Evolutionary conservation across 2,113 vertebrate species (phyloP), one percentile per base, ranked within the genome.

Genomic region (Corythoichthys haematopterus): DNA sequence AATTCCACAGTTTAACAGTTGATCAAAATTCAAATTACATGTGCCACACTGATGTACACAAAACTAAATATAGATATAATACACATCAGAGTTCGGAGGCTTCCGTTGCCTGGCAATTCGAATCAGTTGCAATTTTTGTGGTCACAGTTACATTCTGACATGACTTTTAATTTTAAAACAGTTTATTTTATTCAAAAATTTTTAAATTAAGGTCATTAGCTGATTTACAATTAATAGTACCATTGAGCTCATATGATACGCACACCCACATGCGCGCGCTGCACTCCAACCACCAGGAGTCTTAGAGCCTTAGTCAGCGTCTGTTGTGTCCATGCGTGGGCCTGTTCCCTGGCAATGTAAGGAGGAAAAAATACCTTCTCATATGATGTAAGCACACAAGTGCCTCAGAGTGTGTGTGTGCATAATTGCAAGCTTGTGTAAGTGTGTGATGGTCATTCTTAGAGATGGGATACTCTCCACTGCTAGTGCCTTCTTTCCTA

Each of bases 291-390:
- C 69, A 52, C 71, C 57, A 73, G 75, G 66, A 84, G 78, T 85
- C 77, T 75, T 69, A 50, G 64, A 74, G 83, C 73, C 84, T 87
- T 84, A 86, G 81, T 87, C 84, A 82, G 85, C 83, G 82, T 88
- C 86, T 88, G 87, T 88, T 28, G 82, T 86, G 87, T 87, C 87
- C 84, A 46, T 88, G 88, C 87, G 88, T 91, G 85, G 88, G 89
- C 85, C 88, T 86, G 87, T 84, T 89, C 82, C 77, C 88, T 91
- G 90, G 90, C 90, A 91, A 78, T 55, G 66, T 51, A 69, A 87
- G 80, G 81, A 88, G 33, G 90, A 84, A 90, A 91, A 91, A 91
- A 90, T 91, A 90, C 88, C 86, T 90, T 86, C 84, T 84, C 70
- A 81, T 91, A 89, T 91, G 90, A 91, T 90, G 88, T 90, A 89